phyloP scores from a whole-genome alignment of 2,888 invertebrate species.

The Callyntrura guangdongensis region DNA sequence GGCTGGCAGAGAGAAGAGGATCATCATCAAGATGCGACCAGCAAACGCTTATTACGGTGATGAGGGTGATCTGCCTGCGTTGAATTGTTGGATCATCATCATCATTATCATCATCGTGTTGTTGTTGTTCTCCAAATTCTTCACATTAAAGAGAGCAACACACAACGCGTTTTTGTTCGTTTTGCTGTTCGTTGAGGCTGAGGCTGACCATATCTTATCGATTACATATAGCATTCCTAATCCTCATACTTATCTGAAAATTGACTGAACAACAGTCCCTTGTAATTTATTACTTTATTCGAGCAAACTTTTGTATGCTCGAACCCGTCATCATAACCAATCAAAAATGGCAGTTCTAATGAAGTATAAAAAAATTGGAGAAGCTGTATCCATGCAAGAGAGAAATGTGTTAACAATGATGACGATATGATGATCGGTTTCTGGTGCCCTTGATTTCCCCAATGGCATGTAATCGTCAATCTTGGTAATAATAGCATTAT shows the following conservation, averaged over 20 bases:
- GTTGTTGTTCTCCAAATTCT: not conserved
- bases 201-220: not conserved
- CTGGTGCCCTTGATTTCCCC: slow-evolving; percentile 59
- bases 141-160: not conserved
- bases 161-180: not conserved
- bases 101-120: not conserved
- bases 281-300: slow-evolving; percentile 25
- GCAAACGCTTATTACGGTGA: not conserved
- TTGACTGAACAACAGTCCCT: too few species aligned
- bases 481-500: slow-evolving; percentile 24
- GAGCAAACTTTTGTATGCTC: not conserved
- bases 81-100: not conserved
- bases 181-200: not conserved
- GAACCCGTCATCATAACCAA: not conserved
- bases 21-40: not conserved
- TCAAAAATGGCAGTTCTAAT: slow-evolving; percentile 30
- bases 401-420: slow-evolving; percentile 62
- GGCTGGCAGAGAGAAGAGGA: not conserved
- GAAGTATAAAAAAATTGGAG: slow-evolving; percentile 58
- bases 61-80: slow-evolving; percentile 10
- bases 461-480: slow-evolving; percentile 29
- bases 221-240: not conserved
- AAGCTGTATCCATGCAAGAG: not conserved
- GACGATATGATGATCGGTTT: slow-evolving; percentile 27
- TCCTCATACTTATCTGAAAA: not conserved